A percentile compares a stretch with the other conserved stretches of the same genome.
Evolutionary conservation across 30 jellyfish, hydroid and myxozoan species (phyloP).

Genomic region (Turritopsis dohrnii): DNA sequence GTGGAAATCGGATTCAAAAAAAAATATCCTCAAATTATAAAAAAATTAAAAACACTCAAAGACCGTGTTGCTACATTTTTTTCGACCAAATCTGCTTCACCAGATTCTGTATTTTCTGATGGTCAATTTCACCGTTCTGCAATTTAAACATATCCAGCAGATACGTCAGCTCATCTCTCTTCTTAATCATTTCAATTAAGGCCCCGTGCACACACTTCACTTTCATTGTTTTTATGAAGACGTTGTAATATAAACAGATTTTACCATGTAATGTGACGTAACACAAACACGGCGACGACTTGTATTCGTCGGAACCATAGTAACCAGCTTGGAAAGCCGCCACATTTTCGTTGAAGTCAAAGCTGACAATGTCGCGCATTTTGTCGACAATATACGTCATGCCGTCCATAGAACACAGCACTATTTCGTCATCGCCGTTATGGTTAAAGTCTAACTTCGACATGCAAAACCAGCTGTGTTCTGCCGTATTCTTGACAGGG

Average conservation of each 20-base stretch:
- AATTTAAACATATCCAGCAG: conserved; percentile 25
- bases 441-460: conserved; percentile 44
- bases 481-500: conserved; percentile 50
- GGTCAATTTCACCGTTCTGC: conserved; percentile 60
- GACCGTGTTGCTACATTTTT: not conserved
- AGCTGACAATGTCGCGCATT: conserved; percentile 44
- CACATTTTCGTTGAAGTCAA: conserved; percentile 62
- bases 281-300: conserved; percentile 68
- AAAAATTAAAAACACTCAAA: too few species aligned
- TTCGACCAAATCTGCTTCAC: conserved; percentile 37
- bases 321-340: conserved; percentile 90
- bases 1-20: too few species aligned
- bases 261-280: conserved; percentile 78
- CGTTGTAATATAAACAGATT: conserved; percentile 52
- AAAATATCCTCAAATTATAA: too few species aligned
- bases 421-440: conserved; percentile 76
- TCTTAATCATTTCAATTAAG: conserved; percentile 42
- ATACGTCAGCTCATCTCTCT: conserved; percentile 31
- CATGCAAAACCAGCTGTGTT: conserved; percentile 72
- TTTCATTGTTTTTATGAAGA: conserved; percentile 31
- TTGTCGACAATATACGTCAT: conserved; percentile 67
- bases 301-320: conserved; percentile 43
- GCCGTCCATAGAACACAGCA: conserved; percentile 85
- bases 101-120: conserved; percentile 18
- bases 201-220: conserved; percentile 53